Evolutionary conservation across 2,888 invertebrate genomes (phyloP), one percentile per base, ranked within the genome.

Genomic region (Thecocarcelia acutangulata): DNA sequence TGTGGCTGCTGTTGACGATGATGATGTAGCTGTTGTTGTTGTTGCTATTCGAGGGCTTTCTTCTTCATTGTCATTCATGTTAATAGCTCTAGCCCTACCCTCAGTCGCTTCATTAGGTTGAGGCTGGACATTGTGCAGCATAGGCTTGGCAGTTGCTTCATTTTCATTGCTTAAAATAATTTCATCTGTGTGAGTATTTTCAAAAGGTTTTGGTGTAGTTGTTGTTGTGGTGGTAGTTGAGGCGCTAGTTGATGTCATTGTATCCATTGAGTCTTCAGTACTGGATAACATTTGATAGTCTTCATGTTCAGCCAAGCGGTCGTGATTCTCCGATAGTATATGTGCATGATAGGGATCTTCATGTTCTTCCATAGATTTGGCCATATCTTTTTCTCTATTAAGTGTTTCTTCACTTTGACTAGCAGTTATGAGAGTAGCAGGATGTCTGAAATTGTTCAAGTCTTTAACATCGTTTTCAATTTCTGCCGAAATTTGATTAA

Each of bases 301-400:
- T 84, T 87, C 89, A 76, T 87, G 89, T 83, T 88, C 89, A 80
- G 88, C 88, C 85, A 89, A 85, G 85, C 87, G 87, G 85, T 89
- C 89, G 86, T 89, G 89, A 85, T 88, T 89, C 80, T 89, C 89
- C 58, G 89, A 89, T 75, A 89, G 85, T 85, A 89, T 89, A 83
- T 89, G 89, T 61, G 86, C 89, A 87, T 89, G 89, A 85, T 89
- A 89, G 59, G 89, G 89, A 87, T 89, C 89, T 79, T 87, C 87
- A 64, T 84, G 85, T 24, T 86, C 86, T 13, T 73, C 83, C 21
- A 54, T 28, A n/a, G 70, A 66, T 13, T 80, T 70, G 0, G 68
- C 44, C 21, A 11, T 68, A 42, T 80, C 77, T 59, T 78, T 74
- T 15, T 80, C 61, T 84, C 68, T 80, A 82, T 73, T 64, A 83